Base-by-base conservation (phyloP, 2,888 invertebrate species). In the Operophtera brumata region DNA sequence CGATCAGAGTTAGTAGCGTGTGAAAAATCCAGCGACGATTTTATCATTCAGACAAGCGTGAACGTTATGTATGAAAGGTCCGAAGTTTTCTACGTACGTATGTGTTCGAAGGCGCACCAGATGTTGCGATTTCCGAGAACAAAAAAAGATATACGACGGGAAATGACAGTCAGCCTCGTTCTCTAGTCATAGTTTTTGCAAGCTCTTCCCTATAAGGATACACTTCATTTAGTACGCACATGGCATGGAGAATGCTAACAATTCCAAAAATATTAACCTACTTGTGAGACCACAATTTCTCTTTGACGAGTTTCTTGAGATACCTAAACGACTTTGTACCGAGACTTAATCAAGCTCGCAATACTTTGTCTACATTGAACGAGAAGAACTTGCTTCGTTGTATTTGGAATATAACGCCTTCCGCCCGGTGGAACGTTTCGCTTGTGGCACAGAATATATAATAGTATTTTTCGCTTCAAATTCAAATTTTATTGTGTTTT, bases 51-150 rank as follows among this genome's bases (percentile, higher is more conserved):
- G 67, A 71, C 71, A 73, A 65, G 71, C 73, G 70, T 74, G 62
- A 72, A 73, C 66, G 54, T 63, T 65, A 70, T 64, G 60, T 67
- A 61, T 62, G 66, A 65, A 69, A 69, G 60, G 69, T 70, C 70
- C 65, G 60, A 74, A 68, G 56, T 69, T 66, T 61, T 69, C 69
- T 67, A 62, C 65, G 64, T 68, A 68, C 61, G 35, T 46, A 51
- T 48, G 54, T 69, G 67, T 67, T 65, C 67, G 59, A 71, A 64
- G 61, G 67, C 67, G 69, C 67, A 70, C 79, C 87, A 88, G 80
- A 87, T 88, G 86, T 81, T 82, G 78, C 82, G 80, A 86, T 82
- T 84, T 84, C 80, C 79, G 79, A 75, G 76, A 65, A 71, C 72
- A 78, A 81, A 84, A 84, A 80, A 77, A 82, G 75, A 85, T 79